These are phyloP conservation scores for Cremastinae sp. DNA, from an alignment of 2,888 invertebrate species.

Conservation along the genomic window DNA sequence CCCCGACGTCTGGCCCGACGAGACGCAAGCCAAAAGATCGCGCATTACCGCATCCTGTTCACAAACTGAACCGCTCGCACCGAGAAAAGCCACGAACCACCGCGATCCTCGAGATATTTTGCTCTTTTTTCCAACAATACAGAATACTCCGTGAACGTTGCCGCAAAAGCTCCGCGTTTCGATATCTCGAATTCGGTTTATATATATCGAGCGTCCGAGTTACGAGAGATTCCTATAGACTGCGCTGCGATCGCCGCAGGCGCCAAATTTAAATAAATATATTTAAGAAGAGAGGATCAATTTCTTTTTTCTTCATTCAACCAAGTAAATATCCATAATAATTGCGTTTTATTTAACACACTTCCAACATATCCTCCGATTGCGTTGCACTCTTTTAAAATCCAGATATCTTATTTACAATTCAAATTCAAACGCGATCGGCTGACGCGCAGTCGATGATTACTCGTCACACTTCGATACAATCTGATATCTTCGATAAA, in stretches of 20 bases:
- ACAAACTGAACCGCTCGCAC: slow-evolving; percentile 55
- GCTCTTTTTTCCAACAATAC: slow-evolving; percentile 17
- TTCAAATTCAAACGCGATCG: slow-evolving; percentile 1
- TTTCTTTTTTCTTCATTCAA: neutral
- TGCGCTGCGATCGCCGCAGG: too few species aligned
- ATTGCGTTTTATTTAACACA: slow-evolving; percentile 33
- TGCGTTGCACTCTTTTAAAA: neutral
- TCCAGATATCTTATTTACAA: slow-evolving; percentile 43
- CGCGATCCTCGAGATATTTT: slow-evolving; percentile 27
- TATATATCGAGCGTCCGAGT: neutral
- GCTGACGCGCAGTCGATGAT: too few species aligned
- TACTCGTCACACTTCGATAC: too few species aligned
- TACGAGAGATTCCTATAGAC: neutral
- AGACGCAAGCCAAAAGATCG: slow-evolving; percentile 68
- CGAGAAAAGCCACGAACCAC: slow-evolving; percentile 39
- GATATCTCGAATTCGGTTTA: slow-evolving; percentile 18
- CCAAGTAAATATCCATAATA: neutral
- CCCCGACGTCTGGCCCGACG: slow-evolving; percentile 66
- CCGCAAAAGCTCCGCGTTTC: neutral
- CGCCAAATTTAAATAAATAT: too few species aligned
- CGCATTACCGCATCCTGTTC: slow-evolving; percentile 73
- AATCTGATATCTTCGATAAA: too few species aligned
- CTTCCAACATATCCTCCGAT: neutral
- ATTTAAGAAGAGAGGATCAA: too few species aligned
- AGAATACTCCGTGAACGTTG: neutral